Evolutionary conservation across 1,140 invertebrate species (phyloP).

Genomic region (Ceratosolen fusciceps): DNA sequence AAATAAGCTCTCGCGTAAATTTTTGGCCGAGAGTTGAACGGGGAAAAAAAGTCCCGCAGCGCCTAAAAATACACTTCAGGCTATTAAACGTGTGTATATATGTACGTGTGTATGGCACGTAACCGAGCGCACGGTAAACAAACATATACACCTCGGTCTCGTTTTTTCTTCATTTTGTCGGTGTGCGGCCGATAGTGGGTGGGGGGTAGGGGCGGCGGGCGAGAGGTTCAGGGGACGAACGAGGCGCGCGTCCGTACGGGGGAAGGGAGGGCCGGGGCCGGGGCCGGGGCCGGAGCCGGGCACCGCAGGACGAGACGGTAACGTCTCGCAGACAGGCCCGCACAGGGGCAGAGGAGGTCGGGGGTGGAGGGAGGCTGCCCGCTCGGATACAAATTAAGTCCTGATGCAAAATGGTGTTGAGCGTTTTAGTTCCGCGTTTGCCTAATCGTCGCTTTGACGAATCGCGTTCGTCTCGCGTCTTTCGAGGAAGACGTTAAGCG

Average conservation of each 20-base stretch:
- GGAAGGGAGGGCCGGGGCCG: too few relatives aligned
- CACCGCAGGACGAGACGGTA: too few relatives aligned
- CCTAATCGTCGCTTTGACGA: slow-evolving; percentile 54
- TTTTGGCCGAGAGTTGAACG: neutral
- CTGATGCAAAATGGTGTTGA: slow-evolving; percentile 39
- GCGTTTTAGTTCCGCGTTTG: slow-evolving; percentile 42
- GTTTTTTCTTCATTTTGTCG: too few relatives aligned
- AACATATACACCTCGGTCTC: slow-evolving; percentile 31
- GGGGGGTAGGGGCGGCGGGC: too few relatives aligned
- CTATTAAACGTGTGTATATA: slow-evolving; percentile 9
- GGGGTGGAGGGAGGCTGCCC: too few relatives aligned
- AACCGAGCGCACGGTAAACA: slow-evolving; percentile 31
- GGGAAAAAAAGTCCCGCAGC: neutral
- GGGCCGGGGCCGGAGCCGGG: too few relatives aligned
- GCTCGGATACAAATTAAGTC: slow-evolving; percentile 38
- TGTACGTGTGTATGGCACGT: slow-evolving; percentile 28
- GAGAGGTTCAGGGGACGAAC: too few relatives aligned
- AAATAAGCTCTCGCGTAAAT: slow-evolving; percentile 25
- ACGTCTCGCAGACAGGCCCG: too few relatives aligned
- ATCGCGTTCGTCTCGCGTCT: slow-evolving; percentile 54
- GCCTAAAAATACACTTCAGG: slow-evolving; percentile 21
- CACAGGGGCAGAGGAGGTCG: too few relatives aligned
- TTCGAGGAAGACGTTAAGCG: slow-evolving; percentile 55
- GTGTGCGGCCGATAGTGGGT: too few relatives aligned
- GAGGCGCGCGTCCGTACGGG: too few relatives aligned